Evolutionary conservation across 2,113 vertebrate genomes (phyloP), one percentile per base, ranked within the genome.

Genomic region (Crotalus helleri): DNA sequence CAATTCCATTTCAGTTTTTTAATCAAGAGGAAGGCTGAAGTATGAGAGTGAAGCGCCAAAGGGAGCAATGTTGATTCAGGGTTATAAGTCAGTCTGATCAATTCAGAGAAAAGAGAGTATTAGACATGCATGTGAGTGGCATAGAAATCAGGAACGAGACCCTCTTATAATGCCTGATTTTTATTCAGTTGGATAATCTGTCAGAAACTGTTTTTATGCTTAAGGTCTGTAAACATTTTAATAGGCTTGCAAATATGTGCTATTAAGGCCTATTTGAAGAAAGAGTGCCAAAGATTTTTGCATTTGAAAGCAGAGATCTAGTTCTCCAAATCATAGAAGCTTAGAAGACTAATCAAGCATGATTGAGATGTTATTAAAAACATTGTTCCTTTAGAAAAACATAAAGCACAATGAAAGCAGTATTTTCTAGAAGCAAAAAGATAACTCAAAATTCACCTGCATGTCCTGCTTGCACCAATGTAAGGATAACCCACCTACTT

Each of bases 141-240:
- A 88, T 90, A 57, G 95, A 94, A 96, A 96, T 92, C 29, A 44
- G 92, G 92, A 23, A 94, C 46, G 90, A 94, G 87, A 95, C 92
- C 90, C 86, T 95, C 58, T 69, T 51, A 93, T 92, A 95, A 94
- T 96, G 93, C 21, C 94, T 96, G 92, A 74, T 96, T 92, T 91
- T 26, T 93, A 92, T 96, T 95, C 96, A 1, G 87, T 93, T 93
- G 39, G 0, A 0, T 21, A 90, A 91, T 92, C 86, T 94, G 92
- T 64, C 94, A 95, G 49, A 5, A 94, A 89, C 93, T 0, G 93
- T 95, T 95, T 95, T 92, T 85, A 4, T 93, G 93, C 88, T 96
- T 92, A 92, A 91, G 57, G n/a, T 94, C 96, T 88, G 95, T 96
- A 97, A 94, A 61, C 85, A 95, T 95, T 95, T 96, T 94, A 93